These are phyloP conservation scores for Jordanella pulchra DNA, from an alignment of 2,797 vertebrate species.

Conservation along the genomic window DNA sequence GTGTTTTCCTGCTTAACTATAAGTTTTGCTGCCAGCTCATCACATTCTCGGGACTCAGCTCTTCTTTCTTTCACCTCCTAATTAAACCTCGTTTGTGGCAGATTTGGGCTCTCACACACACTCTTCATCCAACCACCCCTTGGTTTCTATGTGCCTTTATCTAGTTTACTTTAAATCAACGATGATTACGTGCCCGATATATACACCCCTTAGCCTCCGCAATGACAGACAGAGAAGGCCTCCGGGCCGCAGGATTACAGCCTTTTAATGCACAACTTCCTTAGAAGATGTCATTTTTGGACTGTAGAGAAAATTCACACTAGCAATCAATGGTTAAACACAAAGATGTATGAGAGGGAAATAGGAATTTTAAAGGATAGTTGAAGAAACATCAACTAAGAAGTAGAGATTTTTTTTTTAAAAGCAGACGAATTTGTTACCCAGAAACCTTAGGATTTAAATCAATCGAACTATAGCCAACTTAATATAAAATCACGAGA, in stretches of 20 bases:
- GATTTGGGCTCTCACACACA: slow-evolving; percentile 28
- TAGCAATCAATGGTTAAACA: slow-evolving; percentile 50
- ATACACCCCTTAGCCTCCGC: slow-evolving; percentile 38
- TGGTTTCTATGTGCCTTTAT: slow-evolving; percentile 34
- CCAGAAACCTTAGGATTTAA: background rate
- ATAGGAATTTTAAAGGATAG: slow-evolving; percentile 18
- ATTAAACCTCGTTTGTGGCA: slow-evolving; percentile 30
- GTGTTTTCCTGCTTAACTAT: slow-evolving; percentile 29
- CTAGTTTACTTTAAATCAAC: slow-evolving; percentile 52
- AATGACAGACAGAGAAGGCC: slow-evolving; percentile 32
- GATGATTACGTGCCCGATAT: slow-evolving; percentile 28
- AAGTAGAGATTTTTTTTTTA: slow-evolving; percentile 7
- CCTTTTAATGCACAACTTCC: slow-evolving; percentile 29
- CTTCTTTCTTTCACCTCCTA: slow-evolving; percentile 21
- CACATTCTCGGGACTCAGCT: slow-evolving; percentile 22
- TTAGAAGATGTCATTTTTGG: slow-evolving; percentile 44
- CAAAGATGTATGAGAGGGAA: slow-evolving; percentile 26
- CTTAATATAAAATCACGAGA: background rate
- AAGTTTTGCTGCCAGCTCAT: slow-evolving; percentile 22
- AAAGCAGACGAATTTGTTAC: background rate
- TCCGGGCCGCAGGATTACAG: slow-evolving; percentile 60
- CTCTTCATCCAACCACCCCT: slow-evolving; percentile 17
- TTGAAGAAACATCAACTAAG: slow-evolving; percentile 15
- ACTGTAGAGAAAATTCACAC: slow-evolving; percentile 30
- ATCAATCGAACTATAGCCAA: background rate